These are phyloP conservation scores for Mustela lutreola DNA, from an alignment of 2,113 vertebrate genomes.

Conservation along the genomic window DNA sequence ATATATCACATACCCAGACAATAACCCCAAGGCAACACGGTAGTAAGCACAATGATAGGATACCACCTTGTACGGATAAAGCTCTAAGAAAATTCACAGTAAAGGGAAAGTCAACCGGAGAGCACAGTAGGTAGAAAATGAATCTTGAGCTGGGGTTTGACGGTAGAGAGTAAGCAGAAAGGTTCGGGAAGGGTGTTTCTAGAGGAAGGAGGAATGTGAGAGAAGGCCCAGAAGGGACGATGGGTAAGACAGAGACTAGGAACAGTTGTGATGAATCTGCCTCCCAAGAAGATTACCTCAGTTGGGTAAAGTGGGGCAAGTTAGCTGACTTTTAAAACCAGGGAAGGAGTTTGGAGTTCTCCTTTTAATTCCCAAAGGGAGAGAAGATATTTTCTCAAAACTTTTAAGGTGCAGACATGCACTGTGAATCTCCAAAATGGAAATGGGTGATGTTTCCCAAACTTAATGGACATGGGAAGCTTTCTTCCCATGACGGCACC, in stretches of 20 bases:
- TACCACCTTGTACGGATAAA: background rate
- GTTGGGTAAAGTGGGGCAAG: background rate
- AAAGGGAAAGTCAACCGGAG: background rate
- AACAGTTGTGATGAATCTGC: no score
- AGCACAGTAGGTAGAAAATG: background rate
- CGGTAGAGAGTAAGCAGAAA: background rate
- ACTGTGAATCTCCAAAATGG: background rate
- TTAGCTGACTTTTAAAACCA: background rate
- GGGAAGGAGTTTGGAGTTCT: background rate
- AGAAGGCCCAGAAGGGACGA: background rate
- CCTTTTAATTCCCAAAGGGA: background rate
- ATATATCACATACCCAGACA: background rate
- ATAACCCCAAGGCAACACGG: background rate
- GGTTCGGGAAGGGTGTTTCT: background rate
- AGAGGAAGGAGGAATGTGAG: background rate
- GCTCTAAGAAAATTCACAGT: background rate
- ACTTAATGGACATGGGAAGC: background rate
- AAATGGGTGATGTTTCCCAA: background rate
- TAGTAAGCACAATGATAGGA: background rate
- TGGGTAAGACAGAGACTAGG: background rate
- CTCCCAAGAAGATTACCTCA: background rate
- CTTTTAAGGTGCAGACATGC: background rate
- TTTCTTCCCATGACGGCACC: background rate
- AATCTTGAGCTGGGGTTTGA: background rate
- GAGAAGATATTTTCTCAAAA: background rate